Evolutionary conservation across 1,140 invertebrate genomes (phyloP).

Genomic region (Solenopsis fugax): DNA sequence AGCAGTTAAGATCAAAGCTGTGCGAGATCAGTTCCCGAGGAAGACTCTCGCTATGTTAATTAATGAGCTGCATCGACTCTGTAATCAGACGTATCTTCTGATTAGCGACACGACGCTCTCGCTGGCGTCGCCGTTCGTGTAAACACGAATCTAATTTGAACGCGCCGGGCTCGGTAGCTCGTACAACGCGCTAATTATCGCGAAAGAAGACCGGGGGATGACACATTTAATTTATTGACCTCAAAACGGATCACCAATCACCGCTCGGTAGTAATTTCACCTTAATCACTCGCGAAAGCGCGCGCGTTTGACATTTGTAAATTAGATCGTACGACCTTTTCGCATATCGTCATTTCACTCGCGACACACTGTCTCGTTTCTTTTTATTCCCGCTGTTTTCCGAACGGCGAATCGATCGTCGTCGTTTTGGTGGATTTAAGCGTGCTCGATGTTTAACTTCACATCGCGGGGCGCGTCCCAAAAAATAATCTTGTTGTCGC

Average conservation of each 20-base stretch:
- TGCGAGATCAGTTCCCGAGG: conserved; percentile 74
- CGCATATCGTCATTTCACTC: conserved; percentile 21
- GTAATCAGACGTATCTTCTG: conserved; percentile 84
- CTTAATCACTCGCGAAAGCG: conserved; percentile 4
- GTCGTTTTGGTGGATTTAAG: conserved; percentile 33
- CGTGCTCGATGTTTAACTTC: conserved; percentile 40
- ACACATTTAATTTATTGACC: conserved; percentile 49
- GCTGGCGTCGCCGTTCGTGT: conserved; percentile 65
- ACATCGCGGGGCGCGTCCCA: neutral
- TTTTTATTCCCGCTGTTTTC: neutral
- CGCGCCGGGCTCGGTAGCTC: conserved; percentile 66
- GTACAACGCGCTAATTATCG: conserved; percentile 75
- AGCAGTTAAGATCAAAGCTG: conserved; percentile 48
- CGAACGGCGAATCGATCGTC: conserved; percentile 7
- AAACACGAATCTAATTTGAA: conserved; percentile 81
- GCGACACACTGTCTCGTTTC: neutral
- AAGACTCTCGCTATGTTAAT: conserved; percentile 74
- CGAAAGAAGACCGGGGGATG: conserved; percentile 47
- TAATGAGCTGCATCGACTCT: conserved; percentile 81
- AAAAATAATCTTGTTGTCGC: conserved; percentile 45
- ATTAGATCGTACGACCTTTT: neutral
- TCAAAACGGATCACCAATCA: conserved; percentile 21
- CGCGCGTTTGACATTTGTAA: neutral
- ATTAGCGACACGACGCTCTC: conserved; percentile 75
- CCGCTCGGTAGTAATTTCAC: neutral